These are phyloP conservation scores for Varroa destructor DNA, from an alignment of 1,140 invertebrate genomes.

Conservation along the genomic window DNA sequence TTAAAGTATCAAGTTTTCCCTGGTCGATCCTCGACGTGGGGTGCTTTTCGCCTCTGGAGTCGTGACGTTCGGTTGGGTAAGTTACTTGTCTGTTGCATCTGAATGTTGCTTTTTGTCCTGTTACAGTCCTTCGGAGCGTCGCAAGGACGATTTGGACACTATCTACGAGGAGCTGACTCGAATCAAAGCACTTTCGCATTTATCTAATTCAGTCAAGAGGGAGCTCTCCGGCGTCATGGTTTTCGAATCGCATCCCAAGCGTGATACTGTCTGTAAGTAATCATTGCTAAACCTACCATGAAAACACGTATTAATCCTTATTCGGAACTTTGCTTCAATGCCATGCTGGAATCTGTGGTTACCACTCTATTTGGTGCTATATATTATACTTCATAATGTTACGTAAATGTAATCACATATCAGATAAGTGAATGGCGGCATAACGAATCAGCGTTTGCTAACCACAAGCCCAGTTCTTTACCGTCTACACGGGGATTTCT, in stretches of 20 bases:
- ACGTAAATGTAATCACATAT: no score
- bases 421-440: no score
- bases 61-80: constrained; percentile 4
- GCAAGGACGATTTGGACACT: constrained; percentile 61
- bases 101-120: constrained; percentile 28
- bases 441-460: no score
- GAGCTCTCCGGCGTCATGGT: constrained; percentile 64
- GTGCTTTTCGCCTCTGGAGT: no score
- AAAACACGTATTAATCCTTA: neutral
- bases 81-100: constrained; percentile 33
- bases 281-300: neutral
- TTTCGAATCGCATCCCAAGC: constrained; percentile 65
- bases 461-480: no score
- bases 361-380: neutral
- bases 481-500: no score
- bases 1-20: no score
- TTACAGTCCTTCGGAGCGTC: constrained; percentile 55
- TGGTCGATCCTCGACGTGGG: no score
- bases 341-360: neutral
- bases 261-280: constrained; percentile 61
- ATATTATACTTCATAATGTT: no score
- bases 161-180: constrained; percentile 72
- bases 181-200: constrained; percentile 63
- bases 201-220: constrained; percentile 67
- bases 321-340: neutral